Base-by-base conservation (phyloP, 2,797 vertebrate genomes). In the Tiaroga cobitis region DNA sequence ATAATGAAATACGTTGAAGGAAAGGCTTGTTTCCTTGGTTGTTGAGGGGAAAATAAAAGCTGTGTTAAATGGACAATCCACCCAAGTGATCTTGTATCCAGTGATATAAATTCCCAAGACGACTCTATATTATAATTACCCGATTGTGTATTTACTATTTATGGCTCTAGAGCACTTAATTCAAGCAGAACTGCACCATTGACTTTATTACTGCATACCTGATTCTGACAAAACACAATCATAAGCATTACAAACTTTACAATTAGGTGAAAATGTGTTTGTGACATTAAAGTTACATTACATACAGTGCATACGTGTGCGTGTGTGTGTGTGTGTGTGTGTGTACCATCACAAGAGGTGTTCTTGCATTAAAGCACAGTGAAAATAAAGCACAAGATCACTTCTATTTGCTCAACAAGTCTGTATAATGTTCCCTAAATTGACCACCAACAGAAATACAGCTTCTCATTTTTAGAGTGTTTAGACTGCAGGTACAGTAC, bases 371-470 rank as follows among this genome's bases (percentile, higher is more conserved):
- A 49, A 79, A 82, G 49, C 78, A 80, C 72, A 82, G 46, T 76
- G 39, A 63, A 86, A 81, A 68, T 56, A 84, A 82, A 41, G 81
- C 68, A 82, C 65, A 73, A 49, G 13, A 78, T 80, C 37, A 43
- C 24, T 69, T 70, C n/a, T 63, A 59, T 49, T 72, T 9, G 2
- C 34, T 70, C 41, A 67, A 76, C 34, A 80, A 54, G 32, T 37
- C 56, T 24, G 67, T 78, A 29, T 68, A 73, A 73, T 73, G 51
- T 65, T 43, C 51, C 68, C 29, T 61, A 41, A 81, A 82, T 8
- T 19, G 54, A 73, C 34, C 56, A 70, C n/a, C 37, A 6, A 46
- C 67, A 56, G 37, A 26, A 46, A 37, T 76, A 82, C 51, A 70
- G 49, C 46, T 56, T 74, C 51, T 46, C 10, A 29, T 39, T 72